These are phyloP conservation scores for Hyposmocoma kahamanoa DNA, from an alignment of 1,140 invertebrate species.

Conservation along the genomic window DNA sequence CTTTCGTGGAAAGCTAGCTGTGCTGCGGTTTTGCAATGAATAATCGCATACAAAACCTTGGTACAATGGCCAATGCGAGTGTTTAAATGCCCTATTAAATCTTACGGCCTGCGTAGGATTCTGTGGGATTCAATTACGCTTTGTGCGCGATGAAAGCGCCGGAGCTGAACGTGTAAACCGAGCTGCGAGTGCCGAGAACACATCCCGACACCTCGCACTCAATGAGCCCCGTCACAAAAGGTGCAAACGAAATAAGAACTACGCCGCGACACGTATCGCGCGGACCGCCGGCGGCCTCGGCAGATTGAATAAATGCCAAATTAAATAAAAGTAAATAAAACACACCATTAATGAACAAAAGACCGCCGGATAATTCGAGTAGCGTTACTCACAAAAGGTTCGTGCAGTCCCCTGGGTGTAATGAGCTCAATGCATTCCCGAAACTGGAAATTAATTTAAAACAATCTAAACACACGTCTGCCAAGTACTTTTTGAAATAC, in stretches of 20 bases:
- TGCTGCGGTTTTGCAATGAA: slow-evolving; percentile 55
- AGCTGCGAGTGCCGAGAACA: slow-evolving; percentile 56
- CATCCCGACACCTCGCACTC: slow-evolving; percentile 68
- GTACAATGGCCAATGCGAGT: slow-evolving; percentile 70
- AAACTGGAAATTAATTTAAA: no score
- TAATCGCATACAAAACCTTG: slow-evolving; percentile 64
- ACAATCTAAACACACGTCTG: no score
- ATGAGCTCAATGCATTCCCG: no score
- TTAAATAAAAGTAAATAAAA: slow-evolving; percentile 73
- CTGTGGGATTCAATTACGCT: slow-evolving; percentile 72
- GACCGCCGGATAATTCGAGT: no score
- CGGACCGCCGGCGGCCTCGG: slow-evolving; percentile 26
- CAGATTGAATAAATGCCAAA: slow-evolving; percentile 72
- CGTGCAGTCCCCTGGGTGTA: no score
- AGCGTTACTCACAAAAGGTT: no score
- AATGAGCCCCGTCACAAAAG: slow-evolving; percentile 69
- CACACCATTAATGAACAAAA: no score
- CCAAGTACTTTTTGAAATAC: no score
- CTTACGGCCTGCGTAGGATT: slow-evolving; percentile 68
- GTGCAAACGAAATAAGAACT: slow-evolving; percentile 63
- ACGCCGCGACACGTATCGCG: slow-evolving; percentile 43
- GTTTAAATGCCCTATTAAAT: slow-evolving; percentile 74
- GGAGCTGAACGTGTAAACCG: slow-evolving; percentile 63
- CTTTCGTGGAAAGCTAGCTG: slow-evolving; percentile 52
- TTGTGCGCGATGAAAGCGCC: slow-evolving; percentile 69